Evolutionary conservation across 2,113 vertebrate genomes (phyloP).

Genomic region (Cheirogaleus medius): DNA sequence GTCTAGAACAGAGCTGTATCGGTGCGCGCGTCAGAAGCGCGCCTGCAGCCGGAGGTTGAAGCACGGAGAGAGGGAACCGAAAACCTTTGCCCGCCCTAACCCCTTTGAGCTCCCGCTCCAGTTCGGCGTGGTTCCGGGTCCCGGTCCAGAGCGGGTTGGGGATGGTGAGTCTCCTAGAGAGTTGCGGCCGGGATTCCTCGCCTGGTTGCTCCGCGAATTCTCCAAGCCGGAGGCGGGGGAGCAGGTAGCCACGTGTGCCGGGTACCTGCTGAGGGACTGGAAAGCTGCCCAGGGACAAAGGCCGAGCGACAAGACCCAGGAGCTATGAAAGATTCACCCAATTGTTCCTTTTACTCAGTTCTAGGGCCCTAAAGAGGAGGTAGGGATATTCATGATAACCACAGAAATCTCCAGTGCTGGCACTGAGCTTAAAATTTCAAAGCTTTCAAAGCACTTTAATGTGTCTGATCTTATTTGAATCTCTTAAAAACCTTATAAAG

Average conservation of each 20-base stretch:
- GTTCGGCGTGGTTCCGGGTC: accelerated
- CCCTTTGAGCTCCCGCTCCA: accelerated
- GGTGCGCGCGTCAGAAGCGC: neutral
- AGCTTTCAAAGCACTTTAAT: neutral
- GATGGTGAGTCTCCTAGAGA: neutral
- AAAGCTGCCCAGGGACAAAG: neutral
- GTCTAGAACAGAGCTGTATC: too few relatives aligned
- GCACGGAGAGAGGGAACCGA: neutral
- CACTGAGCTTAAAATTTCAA: neutral
- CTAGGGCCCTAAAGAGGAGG: neutral
- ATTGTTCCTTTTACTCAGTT: neutral
- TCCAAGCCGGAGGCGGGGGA: neutral
- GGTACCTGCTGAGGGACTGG: neutral
- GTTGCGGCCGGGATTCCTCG: accelerated
- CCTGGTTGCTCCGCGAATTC: accelerated
- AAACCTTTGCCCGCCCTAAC: accelerated
- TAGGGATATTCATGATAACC: neutral
- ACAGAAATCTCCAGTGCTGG: neutral
- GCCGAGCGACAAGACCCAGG: accelerated
- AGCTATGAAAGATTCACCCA: neutral
- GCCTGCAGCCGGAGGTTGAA: accelerated
- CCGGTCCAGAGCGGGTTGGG: neutral
- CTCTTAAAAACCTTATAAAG: neutral
- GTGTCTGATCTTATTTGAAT: neutral
- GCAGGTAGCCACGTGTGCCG: neutral